Percentiles rank a stretch among this genome's conserved stretches.
These are phyloP conservation scores for Takifugu ocellatus DNA, from an alignment of 2,797 vertebrate genomes.

Conservation along the genomic window DNA sequence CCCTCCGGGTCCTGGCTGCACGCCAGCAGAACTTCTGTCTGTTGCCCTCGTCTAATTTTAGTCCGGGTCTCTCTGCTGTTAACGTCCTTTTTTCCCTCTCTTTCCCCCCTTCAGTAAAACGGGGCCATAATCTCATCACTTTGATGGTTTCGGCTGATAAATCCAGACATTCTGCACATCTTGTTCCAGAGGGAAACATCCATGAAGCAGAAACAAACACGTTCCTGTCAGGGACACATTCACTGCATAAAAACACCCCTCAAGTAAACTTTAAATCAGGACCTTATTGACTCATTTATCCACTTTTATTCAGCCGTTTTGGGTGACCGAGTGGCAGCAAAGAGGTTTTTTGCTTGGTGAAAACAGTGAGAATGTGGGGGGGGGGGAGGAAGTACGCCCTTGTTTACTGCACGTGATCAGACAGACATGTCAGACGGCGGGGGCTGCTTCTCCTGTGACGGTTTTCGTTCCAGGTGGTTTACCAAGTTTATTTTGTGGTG, in stretches of 20 bases:
- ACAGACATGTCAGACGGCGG: background rate
- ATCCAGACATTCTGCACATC: conserved; percentile 1
- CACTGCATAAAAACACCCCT: too few species aligned
- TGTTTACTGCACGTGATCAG: conserved; percentile 12
- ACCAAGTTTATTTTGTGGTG: background rate
- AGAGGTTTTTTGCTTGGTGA: background rate
- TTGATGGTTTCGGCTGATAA: background rate
- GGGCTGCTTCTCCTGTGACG: background rate
- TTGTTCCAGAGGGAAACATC: too few species aligned
- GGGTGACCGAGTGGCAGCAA: background rate
- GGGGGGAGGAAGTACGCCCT: conserved; percentile 16
- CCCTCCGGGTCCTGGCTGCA: conserved; percentile 20
- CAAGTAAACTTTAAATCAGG: too few species aligned
- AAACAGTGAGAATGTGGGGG: background rate
- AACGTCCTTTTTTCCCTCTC: background rate
- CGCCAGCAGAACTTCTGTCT: background rate
- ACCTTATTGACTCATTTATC: too few species aligned
- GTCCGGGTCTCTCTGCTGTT: background rate
- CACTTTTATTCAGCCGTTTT: too few species aligned
- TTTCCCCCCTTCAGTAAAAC: background rate
- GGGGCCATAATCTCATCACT: background rate
- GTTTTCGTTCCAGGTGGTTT: conserved; percentile 3
- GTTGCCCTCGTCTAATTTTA: conserved; percentile 3
- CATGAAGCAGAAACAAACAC: background rate
- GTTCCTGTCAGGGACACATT: too few species aligned